Evolutionary conservation across 2,888 invertebrate genomes (phyloP), one percentile per base, ranked within the genome.

Genomic region (Stratiomys singularior): DNA sequence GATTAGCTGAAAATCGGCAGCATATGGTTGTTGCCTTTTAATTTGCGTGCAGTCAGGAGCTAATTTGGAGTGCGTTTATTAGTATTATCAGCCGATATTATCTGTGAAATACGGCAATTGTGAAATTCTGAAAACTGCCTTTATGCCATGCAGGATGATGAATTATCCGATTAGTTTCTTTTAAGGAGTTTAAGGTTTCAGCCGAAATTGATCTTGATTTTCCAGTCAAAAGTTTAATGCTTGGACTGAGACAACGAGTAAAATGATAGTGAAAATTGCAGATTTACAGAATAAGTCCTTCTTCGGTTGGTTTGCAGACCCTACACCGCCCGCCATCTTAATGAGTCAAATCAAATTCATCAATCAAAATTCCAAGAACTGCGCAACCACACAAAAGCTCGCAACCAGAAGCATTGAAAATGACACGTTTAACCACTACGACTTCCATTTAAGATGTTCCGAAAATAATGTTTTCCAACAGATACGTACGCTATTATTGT

Each of bases 21-120:
- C 78, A 78, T 64, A 78, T 78, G 78, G 74, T 74, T 56, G 46
- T 47, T 78, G 47, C 66, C 74, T 74, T 64, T 64, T 77, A 78
- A 74, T 78, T 78, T 74, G 44, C 56, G 64, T 37, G 37, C 37
- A 37, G 37, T 30, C 64, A 30, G 23, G 15, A n/a, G 9, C 64
- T 23, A 13, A 64, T 11, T 21, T 64, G 28, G n/a, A 15, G 18
- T 11, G 28, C 64, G 28, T 25, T 23, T 60, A 37, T 60, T 25
- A 60, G 25, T 60, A 23, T 7, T 9, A 11, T 25, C 11, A 23
- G 11, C 25, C 3, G 21, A 23, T 60, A 18, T 25, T 25, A 23
- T 25, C 58, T 60, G 25, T 9, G 25, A 60, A 9, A 9, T 25
- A 60, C 18, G 21, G 11, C 11, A 60, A 23, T 60, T 23, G n/a